Percentiles rank a stretch among this genome's conserved stretches.
phyloP scores from a whole-genome alignment of 1,140 invertebrate genomes.

The Ostrea edulis region DNA sequence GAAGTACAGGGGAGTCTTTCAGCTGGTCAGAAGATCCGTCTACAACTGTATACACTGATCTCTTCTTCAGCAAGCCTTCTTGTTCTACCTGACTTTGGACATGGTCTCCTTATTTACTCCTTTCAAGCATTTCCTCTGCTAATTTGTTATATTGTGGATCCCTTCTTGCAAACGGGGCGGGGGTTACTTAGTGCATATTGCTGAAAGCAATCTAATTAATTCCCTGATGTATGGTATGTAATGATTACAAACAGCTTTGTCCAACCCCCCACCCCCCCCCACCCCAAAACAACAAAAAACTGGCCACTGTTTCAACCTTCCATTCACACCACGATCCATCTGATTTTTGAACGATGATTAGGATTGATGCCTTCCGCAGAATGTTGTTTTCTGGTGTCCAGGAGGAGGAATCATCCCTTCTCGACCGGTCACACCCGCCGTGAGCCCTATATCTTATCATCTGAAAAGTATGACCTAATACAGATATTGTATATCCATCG shows the following conservation, averaged over 20 bases:
- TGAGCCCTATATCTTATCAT: slow-evolving; percentile 34
- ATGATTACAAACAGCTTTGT: slow-evolving; percentile 31
- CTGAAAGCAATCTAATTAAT: slow-evolving; percentile 10
- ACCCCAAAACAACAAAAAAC: too few species aligned
- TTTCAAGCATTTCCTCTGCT: too few species aligned
- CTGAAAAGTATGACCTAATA: slow-evolving; percentile 41
- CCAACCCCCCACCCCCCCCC: too few species aligned
- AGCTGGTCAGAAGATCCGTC: background rate
- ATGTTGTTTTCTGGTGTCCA: too few species aligned
- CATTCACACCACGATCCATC: slow-evolving; percentile 39
- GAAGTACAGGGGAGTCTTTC: background rate
- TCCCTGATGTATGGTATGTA: slow-evolving; percentile 11
- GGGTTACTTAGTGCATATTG: slow-evolving; percentile 1
- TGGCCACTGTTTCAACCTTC: slow-evolving; percentile 41
- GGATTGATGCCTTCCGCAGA: slow-evolving; percentile 39
- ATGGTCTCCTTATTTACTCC: too few species aligned
- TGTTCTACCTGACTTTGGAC: too few species aligned
- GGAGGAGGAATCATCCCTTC: background rate
- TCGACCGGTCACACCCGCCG: slow-evolving; percentile 42
- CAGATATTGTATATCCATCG: slow-evolving; percentile 18
- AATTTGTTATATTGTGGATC: slow-evolving; percentile 3
- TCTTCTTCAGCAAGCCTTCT: too few species aligned
- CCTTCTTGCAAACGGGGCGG: background rate
- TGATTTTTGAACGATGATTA: slow-evolving; percentile 33
- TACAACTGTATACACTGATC: too few species aligned